phyloP scores from a whole-genome alignment of 1,140 invertebrate species.

The Aphaenogaster ashmeadi region DNA sequence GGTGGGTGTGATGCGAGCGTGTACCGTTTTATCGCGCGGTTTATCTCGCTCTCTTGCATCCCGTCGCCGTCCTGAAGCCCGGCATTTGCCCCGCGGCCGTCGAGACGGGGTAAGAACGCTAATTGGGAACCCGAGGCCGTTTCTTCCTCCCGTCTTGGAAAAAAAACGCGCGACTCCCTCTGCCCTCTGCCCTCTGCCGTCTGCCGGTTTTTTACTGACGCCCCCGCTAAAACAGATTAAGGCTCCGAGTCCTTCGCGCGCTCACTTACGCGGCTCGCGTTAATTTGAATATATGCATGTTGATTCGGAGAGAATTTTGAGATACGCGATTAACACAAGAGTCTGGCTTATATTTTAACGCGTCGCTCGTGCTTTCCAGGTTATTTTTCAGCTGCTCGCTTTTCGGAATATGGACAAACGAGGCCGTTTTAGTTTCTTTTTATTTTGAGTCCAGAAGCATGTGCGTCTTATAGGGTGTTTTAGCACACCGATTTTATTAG shows the following conservation, averaged over 20 bases:
- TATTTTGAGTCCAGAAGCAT: not conserved
- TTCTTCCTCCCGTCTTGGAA: slow-evolving; percentile 75
- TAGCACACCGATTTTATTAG: not conserved
- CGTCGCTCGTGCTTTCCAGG: slow-evolving; percentile 17
- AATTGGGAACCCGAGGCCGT: slow-evolving; percentile 80
- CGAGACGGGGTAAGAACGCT: slow-evolving; percentile 78
- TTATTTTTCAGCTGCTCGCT: slow-evolving; percentile 25
- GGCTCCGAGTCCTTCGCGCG: slow-evolving; percentile 64
- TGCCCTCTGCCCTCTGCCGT: slow-evolving; percentile 58
- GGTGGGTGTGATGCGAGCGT: slow-evolving; percentile 68
- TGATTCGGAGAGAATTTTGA: slow-evolving; percentile 58
- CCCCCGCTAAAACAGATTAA: slow-evolving; percentile 62
- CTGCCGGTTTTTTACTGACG: slow-evolving; percentile 61
- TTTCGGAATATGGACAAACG: not conserved
- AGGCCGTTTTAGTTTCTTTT: not conserved
- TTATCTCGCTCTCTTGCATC: slow-evolving; percentile 78
- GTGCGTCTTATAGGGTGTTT: not conserved
- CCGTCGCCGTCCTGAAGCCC: slow-evolving; percentile 65
- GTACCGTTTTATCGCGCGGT: slow-evolving; percentile 82
- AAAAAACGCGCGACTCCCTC: slow-evolving; percentile 61
- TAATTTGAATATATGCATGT: slow-evolving; percentile 66
- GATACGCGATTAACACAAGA: slow-evolving; percentile 54
- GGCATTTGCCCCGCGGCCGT: slow-evolving; percentile 67
- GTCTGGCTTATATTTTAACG: slow-evolving; percentile 55
- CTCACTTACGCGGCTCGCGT: slow-evolving; percentile 59